Conservation (phyloP, 2,888 invertebrate genomes). For the Drosophila yooni region DNA sequence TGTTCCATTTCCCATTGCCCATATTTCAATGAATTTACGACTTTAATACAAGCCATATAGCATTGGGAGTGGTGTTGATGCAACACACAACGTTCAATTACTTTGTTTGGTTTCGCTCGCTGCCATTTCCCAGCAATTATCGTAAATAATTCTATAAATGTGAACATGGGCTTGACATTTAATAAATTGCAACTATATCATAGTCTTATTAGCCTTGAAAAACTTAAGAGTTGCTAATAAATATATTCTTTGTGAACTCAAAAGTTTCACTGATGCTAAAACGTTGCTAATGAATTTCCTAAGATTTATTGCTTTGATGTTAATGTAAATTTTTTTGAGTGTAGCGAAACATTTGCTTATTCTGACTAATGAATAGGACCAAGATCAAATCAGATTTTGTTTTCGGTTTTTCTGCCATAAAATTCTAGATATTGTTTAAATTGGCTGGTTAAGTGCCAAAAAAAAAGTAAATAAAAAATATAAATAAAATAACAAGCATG, state of each 20-base stretch:
- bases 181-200: conserved; percentile 4
- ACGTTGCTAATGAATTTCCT: not conserved
- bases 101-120: conserved; percentile 50
- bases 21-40: conserved; percentile 71
- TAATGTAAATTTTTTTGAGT: not conserved
- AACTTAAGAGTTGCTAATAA: not conserved
- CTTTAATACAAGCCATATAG: conserved; percentile 36
- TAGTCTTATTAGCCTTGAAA: conserved; percentile 9
- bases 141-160: conserved; percentile 50
- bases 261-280: not conserved
- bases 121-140: conserved; percentile 48
- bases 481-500: conserved; percentile 9
- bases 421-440: conserved; percentile 69
- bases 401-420: conserved; percentile 53
- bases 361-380: conserved; percentile 25
- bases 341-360: conserved; percentile 44
- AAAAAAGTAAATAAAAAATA: conserved; percentile 19
- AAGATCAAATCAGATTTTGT: conserved; percentile 44
- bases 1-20: conserved; percentile 27
- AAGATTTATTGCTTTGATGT: not conserved
- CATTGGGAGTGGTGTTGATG: conserved; percentile 37
- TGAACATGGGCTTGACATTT: conserved; percentile 14
- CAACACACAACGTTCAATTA: conserved; percentile 58
- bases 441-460: conserved; percentile 56
- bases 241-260: not conserved